A percentile compares a stretch with the other conserved stretches of the same genome.
These are phyloP conservation scores for Hirtodrosophila duncani DNA, from an alignment of 2,888 invertebrate species.

Conservation along the genomic window DNA sequence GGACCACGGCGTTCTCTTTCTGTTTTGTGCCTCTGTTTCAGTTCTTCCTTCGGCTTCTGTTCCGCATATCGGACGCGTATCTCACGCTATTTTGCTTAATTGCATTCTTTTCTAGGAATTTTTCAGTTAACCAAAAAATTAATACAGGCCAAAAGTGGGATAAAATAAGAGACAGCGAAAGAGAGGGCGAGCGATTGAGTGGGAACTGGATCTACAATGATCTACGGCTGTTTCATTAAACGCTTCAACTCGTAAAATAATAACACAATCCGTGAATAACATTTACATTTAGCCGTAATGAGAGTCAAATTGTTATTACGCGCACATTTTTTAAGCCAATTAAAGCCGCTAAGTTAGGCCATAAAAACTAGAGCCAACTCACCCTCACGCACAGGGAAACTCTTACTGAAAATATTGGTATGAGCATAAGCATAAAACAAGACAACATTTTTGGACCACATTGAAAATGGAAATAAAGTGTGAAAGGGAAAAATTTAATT, in stretches of 20 bases:
- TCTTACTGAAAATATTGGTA: slow-evolving; percentile 14
- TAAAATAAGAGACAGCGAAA: slow-evolving; percentile 1
- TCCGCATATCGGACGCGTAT: slow-evolving; percentile 62
- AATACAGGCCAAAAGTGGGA: slow-evolving; percentile 40
- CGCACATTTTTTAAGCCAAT: slow-evolving; percentile 55
- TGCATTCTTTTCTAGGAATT: slow-evolving; percentile 67
- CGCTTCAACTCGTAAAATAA: slow-evolving; percentile 11
- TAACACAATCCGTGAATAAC: slow-evolving; percentile 41
- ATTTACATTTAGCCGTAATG: slow-evolving; percentile 29
- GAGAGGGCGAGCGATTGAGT: no score
- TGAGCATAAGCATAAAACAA: slow-evolving; percentile 16
- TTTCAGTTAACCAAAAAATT: slow-evolving; percentile 65
- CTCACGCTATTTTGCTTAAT: slow-evolving; percentile 73
- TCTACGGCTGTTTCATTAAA: slow-evolving; percentile 2
- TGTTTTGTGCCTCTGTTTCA: no score
- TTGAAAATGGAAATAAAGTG: slow-evolving; percentile 16
- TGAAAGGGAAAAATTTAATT: slow-evolving; percentile 61
- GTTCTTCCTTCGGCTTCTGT: slow-evolving; percentile 27
- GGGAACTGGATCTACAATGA: slow-evolving; percentile 7
- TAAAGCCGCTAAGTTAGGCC: slow-evolving; percentile 38
- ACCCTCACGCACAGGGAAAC: slow-evolving; percentile 19
- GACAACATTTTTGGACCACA: slow-evolving; percentile 3
- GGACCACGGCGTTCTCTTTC: slow-evolving; percentile 57
- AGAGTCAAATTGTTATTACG: slow-evolving; percentile 53
- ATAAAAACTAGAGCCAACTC: slow-evolving; percentile 18